Percentiles rank a stretch among this genome's conserved stretches.
phyloP scores from a whole-genome alignment of 2,113 vertebrate genomes.

The Gymnorhina tibicen region DNA sequence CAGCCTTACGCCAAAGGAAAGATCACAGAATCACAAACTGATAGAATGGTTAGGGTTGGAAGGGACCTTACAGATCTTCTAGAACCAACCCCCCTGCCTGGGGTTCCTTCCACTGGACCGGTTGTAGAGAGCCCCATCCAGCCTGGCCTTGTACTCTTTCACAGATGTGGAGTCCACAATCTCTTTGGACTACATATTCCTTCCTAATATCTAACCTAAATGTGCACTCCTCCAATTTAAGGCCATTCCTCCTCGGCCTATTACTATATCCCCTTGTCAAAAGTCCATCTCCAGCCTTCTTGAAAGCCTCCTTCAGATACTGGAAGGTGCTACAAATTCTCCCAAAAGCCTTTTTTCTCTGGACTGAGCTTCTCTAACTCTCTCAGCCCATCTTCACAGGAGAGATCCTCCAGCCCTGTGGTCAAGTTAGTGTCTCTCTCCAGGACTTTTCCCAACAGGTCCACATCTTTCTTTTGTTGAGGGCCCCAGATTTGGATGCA shows the following conservation, averaged over 20 bases:
- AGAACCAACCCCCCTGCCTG: neutral
- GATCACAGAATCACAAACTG: neutral
- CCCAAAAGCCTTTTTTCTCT: no score
- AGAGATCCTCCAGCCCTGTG: neutral
- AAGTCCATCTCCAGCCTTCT: neutral
- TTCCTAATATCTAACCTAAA: neutral
- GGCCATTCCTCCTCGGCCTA: rapidly evolving
- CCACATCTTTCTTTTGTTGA: neutral
- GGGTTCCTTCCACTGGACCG: neutral
- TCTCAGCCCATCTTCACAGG: neutral
- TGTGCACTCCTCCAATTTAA: neutral
- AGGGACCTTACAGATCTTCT: neutral
- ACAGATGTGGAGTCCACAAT: neutral
- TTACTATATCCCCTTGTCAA: no score
- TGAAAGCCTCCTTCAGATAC: no score
- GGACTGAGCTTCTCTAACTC: no score
- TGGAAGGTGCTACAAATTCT: no score
- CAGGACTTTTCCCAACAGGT: no score
- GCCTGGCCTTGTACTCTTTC: neutral
- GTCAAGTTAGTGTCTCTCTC: neutral
- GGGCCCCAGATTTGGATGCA: rapidly evolving
- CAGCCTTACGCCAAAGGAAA: neutral
- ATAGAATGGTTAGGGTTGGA: neutral
- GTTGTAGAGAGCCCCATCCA: neutral
- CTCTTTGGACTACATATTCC: neutral